Evolutionary conservation across 2,888 invertebrate genomes (phyloP), one percentile per base, ranked within the genome.

Genomic region (Catocala sponsa): DNA sequence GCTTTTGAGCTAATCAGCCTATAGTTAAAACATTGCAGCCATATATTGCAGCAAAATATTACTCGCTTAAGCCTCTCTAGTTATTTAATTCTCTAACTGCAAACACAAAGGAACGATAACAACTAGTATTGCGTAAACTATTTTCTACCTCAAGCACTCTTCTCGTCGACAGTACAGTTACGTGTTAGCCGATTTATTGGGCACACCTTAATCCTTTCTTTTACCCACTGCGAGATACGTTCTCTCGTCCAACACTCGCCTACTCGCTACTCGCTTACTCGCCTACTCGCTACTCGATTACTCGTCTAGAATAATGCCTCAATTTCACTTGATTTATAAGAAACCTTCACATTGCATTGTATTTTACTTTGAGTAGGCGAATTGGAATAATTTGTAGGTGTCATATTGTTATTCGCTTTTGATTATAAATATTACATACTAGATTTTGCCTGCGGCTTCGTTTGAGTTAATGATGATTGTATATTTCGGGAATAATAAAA

Each of bases 111-210:
- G 4, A 25, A 25, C 2, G 25, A 4, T 4, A 25, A 25, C 25
- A 25, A 1, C 25, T 25, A 4, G 25, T 25, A 25, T 25, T 2
- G 25, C 2, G 25, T 25, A 25, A 33, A 5, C 7, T 33, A 33
- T 41, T n/a, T 12, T 35, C 6, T 10, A 0, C 11, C 5, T 7
- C 9, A 35, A 59, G 4, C 59, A 65, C 68, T 76, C 64, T 35
- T 69, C 52, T 44, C 2, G 32, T 6, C 54, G 10, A 5, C 55
- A 49, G 68, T 78, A 73, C 63, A 9, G 5, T 60, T 63, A 72
- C 70, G 78, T 78, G 70, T 72, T 78, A 70, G 58, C 71, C 65
- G 72, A 76, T 76, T 78, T 76, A 78, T 78, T 68, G 64, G 48
- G 66, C 64, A 59, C 68, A 69, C 66, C 76, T 71, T 73, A 70